phyloP scores from a whole-genome alignment of 2,888 invertebrate species.

The Palloptera scutellata region DNA sequence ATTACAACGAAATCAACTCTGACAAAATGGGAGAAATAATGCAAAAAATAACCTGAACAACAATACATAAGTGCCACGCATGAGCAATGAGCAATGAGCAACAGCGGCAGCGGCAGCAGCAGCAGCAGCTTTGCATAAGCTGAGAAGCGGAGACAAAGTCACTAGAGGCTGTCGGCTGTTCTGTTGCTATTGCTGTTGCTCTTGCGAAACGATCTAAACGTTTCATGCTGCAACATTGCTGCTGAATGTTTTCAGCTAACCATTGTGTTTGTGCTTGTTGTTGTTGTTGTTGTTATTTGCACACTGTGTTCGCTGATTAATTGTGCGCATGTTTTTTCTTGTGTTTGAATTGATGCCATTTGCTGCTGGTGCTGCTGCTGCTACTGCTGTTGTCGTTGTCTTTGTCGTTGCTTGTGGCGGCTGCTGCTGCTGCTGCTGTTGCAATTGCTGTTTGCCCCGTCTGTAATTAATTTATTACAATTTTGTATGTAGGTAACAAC shows the following conservation, averaged over 20 bases:
- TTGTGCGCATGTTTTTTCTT: too few species aligned
- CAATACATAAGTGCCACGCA: not conserved
- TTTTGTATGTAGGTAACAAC: too few species aligned
- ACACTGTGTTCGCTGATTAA: too few species aligned
- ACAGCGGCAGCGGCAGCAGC: not conserved
- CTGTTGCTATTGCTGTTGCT: not conserved
- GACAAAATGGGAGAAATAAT: not conserved
- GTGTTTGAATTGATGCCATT: too few species aligned
- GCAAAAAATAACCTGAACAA: not conserved
- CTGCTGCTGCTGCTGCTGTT: not conserved
- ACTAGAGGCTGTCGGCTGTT: not conserved
- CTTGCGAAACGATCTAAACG: not conserved
- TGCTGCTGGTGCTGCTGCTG: not conserved
- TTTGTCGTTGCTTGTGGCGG: not conserved
- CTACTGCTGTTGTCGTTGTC: not conserved
- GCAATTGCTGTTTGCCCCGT: not conserved
- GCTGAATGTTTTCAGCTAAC: not conserved
- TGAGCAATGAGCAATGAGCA: not conserved
- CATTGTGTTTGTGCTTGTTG: not conserved
- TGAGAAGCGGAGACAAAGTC: too few species aligned
- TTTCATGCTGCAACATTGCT: not conserved
- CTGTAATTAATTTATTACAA: too few species aligned
- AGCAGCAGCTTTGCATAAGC: too few species aligned
- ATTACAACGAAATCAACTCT: not conserved
- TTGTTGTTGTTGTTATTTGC: not conserved